These are phyloP conservation scores for Heliconius ismenius DNA, from an alignment of 2,888 invertebrate genomes.

Conservation along the genomic window DNA sequence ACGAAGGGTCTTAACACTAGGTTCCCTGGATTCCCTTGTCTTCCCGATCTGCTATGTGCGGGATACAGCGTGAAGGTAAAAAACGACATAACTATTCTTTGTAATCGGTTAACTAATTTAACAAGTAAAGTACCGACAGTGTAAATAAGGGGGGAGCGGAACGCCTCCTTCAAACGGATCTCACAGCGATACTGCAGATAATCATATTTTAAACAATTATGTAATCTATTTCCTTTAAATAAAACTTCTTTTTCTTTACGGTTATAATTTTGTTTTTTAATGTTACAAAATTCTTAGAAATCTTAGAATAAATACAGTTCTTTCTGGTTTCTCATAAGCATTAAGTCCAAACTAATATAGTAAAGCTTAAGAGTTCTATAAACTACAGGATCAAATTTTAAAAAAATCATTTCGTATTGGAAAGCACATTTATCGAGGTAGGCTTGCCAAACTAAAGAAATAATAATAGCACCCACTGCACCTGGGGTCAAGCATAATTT, in stretches of 20 bases:
- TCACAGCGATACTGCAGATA: slow-evolving; percentile 4
- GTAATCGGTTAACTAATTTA: neutral
- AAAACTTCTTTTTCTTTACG: neutral
- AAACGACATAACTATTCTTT: neutral
- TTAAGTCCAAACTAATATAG: neutral
- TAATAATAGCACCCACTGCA: neutral
- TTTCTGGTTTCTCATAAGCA: neutral
- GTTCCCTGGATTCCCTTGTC: neutral
- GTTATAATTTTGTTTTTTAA: neutral
- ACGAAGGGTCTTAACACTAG: neutral
- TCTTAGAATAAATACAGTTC: neutral
- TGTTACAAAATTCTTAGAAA: neutral
- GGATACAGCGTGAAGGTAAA: neutral
- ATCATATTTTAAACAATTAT: slow-evolving; percentile 2
- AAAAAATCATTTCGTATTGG: no score
- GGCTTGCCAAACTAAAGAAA: neutral
- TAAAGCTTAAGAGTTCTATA: neutral
- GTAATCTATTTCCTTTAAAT: neutral
- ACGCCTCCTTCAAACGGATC: slow-evolving; percentile 18
- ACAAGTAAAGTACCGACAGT: neutral
- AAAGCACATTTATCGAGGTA: no score
- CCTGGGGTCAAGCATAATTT: neutral
- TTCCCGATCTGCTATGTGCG: neutral
- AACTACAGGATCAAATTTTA: neutral
- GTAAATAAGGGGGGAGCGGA: slow-evolving; percentile 14